Base-by-base conservation (phyloP, 2,888 invertebrate species). In the Pediacus dermestoides region DNA sequence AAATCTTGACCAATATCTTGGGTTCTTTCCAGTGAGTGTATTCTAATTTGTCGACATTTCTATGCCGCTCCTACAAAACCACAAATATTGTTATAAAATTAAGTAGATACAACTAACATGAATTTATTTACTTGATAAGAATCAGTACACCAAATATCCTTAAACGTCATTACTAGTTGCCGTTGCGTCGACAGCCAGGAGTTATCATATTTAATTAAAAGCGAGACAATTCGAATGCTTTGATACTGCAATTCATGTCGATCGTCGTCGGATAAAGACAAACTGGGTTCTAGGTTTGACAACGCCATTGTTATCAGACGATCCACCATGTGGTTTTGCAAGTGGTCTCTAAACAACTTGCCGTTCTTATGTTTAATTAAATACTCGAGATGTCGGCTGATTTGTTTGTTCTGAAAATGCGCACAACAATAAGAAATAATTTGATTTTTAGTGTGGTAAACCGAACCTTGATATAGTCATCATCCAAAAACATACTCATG, bases 11-110 rank as follows among this genome's bases (percentile, higher is more conserved):
- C 15, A 96, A 78, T 41, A 95, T 71, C 60, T 90, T 88, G 0
- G 93, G 92, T 57, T 92, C 91, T 56, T 90, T 88, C 91, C 92
- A 93, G 59, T 94, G 93, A 15, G 83, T 82, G 54, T 88, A 87
- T 52, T 93, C 92, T 1, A 91, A 82, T 16, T 78, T 80, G 35
- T 88, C 88, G 12, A 88, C 82, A 61, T 86, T 85, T 50, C 81
- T 82, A 58, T 88, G 86, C 15, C 81, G 72, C 37, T 82, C 82
- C 75, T 48, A 27, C 18, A 10, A 30, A 14, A n/a, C n/a, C n/a
- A n/a, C n/a, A n/a, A n/a, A n/a, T n/a, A n/a, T n/a, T n/a, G n/a
- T n/a, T n/a, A n/a, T n/a, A n/a, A n/a, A n/a, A n/a, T n/a, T n/a
- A n/a, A n/a, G n/a, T n/a, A n/a, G n/a, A 34, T 3, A 35, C 14